These are phyloP conservation scores for Trichoplusia ni DNA, from an alignment of 1,140 invertebrate species.

Conservation along the genomic window DNA sequence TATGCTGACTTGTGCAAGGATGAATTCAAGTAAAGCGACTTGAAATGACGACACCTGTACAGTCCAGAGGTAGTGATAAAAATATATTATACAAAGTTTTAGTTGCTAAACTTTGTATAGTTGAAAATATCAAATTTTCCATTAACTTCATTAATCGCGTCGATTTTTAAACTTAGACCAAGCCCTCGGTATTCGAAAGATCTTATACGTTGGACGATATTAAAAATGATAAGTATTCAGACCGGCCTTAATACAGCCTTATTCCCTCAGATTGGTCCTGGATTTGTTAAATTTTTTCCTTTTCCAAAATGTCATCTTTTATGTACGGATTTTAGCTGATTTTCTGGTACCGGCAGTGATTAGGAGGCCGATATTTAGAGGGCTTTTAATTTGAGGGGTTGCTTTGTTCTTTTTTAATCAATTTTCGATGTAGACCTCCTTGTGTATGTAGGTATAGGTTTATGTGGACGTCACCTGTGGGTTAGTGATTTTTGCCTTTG, in stretches of 20 bases:
- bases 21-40: too few relatives aligned
- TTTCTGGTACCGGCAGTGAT: neutral
- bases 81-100: too few relatives aligned
- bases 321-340: slow-evolving; percentile 14
- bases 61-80: too few relatives aligned
- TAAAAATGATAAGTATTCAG: slow-evolving; percentile 53
- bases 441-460: neutral
- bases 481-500: neutral
- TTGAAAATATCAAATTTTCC: too few relatives aligned
- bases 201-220: slow-evolving; percentile 37
- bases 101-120: too few relatives aligned
- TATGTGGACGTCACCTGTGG: neutral
- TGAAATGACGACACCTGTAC: too few relatives aligned
- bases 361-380: slow-evolving; percentile 1
- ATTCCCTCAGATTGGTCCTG: slow-evolving; percentile 43
- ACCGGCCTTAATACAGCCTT: slow-evolving; percentile 41
- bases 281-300: slow-evolving; percentile 10
- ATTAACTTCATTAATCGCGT: too few relatives aligned
- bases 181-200: slow-evolving; percentile 3
- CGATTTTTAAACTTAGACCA: neutral
- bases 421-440: too few relatives aligned
- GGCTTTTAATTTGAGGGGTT: neutral
- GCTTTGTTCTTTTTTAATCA: slow-evolving; percentile 8
- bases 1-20: too few relatives aligned
- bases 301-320: slow-evolving; percentile 22